Percentiles rank a stretch among this genome's conserved stretches.
Evolutionary conservation across 2,888 invertebrate species (phyloP).

Genomic region (Pachydiplax longipennis): DNA sequence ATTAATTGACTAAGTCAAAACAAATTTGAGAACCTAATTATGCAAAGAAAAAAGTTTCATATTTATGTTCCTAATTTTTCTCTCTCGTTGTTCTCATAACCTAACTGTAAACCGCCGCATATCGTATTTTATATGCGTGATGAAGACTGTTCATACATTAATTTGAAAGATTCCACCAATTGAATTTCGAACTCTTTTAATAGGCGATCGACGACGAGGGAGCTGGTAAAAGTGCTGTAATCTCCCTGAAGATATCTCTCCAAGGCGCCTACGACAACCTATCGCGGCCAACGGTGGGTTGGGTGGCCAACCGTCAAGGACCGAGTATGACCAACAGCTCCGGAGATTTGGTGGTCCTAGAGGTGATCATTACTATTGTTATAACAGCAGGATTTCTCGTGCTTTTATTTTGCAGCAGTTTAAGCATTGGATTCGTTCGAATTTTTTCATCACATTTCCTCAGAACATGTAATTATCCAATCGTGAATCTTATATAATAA

Average conservation of each 20-base stretch:
- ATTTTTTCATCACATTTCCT: no score
- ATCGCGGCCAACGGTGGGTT: conserved; percentile 88
- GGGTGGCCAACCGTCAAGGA: conserved; percentile 63
- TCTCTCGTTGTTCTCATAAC: no score
- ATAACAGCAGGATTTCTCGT: background rate
- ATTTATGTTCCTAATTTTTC: no score
- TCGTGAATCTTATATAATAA: no score
- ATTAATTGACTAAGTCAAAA: no score
- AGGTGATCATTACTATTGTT: conserved; percentile 62
- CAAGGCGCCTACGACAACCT: conserved; percentile 90
- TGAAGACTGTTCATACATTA: background rate
- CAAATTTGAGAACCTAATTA: no score
- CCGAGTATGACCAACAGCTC: conserved; percentile 67
- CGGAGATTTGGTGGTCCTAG: conserved; percentile 68
- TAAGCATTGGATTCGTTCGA: no score
- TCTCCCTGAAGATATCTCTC: conserved; percentile 79
- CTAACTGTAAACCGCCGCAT: no score
- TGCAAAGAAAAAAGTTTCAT: no score
- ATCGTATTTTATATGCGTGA: no score
- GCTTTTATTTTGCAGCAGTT: no score
- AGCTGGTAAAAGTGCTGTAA: conserved; percentile 78
- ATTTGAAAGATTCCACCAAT: background rate
- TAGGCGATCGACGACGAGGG: conserved; percentile 88
- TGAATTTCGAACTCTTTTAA: background rate
- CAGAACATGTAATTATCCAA: no score